Conservation (phyloP, 1,140 invertebrate species). For the Trinorchestia longiramus region DNA sequence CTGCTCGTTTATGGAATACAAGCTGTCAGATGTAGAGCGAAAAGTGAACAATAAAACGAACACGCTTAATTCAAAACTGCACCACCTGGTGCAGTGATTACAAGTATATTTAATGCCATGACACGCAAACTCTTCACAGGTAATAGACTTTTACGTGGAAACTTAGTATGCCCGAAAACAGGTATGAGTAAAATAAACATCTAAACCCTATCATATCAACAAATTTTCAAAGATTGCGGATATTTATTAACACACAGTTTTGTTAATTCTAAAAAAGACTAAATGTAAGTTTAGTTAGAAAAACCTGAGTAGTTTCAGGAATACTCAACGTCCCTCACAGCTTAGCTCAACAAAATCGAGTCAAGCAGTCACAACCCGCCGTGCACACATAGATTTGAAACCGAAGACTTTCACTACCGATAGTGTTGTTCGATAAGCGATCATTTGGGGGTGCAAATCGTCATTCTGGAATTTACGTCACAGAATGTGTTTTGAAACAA, state of each 20-base stretch:
- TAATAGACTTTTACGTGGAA: background rate
- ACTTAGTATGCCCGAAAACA: background rate
- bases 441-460: background rate
- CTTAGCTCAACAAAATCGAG: no score
- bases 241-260: no score
- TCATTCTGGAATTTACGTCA: background rate
- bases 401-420: background rate
- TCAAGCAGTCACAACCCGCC: no score
- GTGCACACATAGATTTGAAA: background rate
- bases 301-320: no score
- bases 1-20: background rate
- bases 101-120: no score
- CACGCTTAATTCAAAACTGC: background rate
- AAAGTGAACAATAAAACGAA: background rate
- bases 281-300: no score
- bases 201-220: no score
- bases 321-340: no score
- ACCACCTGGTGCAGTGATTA: background rate
- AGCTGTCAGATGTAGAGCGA: background rate
- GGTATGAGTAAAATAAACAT: background rate
- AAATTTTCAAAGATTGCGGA: no score
- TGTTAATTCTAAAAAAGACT: no score
- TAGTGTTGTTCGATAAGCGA: background rate
- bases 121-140: background rate
- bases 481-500: background rate